Percentiles rank a stretch among this genome's conserved stretches.
These are phyloP conservation scores for Saimiri boliviensis DNA, from an alignment of 2,113 vertebrate genomes.

Conservation along the genomic window DNA sequence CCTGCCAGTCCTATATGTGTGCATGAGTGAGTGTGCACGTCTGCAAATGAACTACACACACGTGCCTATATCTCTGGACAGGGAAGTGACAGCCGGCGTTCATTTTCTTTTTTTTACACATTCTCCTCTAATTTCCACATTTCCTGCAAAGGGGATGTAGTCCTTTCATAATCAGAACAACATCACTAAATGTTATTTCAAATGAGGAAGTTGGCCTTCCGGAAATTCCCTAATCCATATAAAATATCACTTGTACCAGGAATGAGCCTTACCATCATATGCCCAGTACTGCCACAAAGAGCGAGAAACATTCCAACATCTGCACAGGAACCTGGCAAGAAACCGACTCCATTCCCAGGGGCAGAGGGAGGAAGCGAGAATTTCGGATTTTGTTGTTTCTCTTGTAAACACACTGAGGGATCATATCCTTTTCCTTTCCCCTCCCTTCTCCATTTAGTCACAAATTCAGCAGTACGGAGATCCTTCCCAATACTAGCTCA, in stretches of 20 bases:
- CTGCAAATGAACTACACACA: background rate
- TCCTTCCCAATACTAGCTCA: background rate
- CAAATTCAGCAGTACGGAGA: background rate
- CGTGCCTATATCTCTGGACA: background rate
- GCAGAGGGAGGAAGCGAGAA: constrained; percentile 65
- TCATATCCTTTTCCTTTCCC: constrained; percentile 65
- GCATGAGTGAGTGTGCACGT: accelerated
- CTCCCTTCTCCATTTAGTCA: constrained; percentile 11
- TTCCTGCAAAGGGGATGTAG: background rate
- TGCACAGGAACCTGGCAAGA: constrained; percentile 56
- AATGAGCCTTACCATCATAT: background rate
- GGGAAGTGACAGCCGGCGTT: background rate
- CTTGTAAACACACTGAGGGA: constrained; percentile 64
- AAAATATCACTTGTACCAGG: background rate
- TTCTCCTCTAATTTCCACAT: background rate
- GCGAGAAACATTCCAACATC: constrained; percentile 22
- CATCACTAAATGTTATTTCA: constrained; percentile 4
- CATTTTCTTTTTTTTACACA: background rate
- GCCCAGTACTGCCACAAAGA: background rate
- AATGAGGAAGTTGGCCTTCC: constrained; percentile 27
- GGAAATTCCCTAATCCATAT: constrained; percentile 28
- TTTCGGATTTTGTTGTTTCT: constrained; percentile 61
- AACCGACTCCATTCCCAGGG: constrained; percentile 12
- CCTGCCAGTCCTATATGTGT: background rate
- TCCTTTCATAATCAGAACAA: constrained; percentile 35